phyloP scores from a whole-genome alignment of 1,140 invertebrate species.

The Lepidotrigona ventralis region DNA sequence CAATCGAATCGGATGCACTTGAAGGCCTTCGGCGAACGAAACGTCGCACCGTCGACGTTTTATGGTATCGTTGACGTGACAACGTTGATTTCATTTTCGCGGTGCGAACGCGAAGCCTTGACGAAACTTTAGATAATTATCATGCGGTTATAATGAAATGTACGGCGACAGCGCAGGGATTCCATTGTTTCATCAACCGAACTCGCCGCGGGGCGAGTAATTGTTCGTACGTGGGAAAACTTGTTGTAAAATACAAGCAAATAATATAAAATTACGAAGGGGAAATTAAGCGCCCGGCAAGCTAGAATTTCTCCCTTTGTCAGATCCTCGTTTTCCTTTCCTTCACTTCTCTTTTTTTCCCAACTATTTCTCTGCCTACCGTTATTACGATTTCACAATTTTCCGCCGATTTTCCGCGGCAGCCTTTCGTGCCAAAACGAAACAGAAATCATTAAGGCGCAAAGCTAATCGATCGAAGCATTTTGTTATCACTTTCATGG shows the following conservation, averaged over 20 bases:
- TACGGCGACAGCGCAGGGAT: background rate
- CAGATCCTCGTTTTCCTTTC: constrained; percentile 39
- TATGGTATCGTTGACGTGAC: constrained; percentile 30
- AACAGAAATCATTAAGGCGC: no score
- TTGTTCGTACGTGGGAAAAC: constrained; percentile 16
- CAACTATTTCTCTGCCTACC: background rate
- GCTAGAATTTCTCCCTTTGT: constrained; percentile 58
- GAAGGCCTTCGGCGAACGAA: constrained; percentile 11
- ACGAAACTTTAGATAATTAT: constrained; percentile 31
- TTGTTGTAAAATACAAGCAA: background rate
- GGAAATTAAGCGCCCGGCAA: background rate
- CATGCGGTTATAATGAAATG: constrained; percentile 11
- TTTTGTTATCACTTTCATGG: no score
- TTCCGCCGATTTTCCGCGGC: no score
- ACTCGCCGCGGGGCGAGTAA: background rate
- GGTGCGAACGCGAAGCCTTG: background rate
- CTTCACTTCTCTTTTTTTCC: no score
- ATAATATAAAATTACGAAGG: constrained; percentile 28
- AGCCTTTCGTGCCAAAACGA: no score
- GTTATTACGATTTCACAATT: background rate
- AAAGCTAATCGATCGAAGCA: no score
- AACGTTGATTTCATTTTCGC: constrained; percentile 14
- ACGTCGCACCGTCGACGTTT: constrained; percentile 1
- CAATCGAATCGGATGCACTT: constrained; percentile 7
- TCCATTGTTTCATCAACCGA: constrained; percentile 10